Percentiles rank a stretch among this genome's conserved stretches.
phyloP scores from a whole-genome alignment of 2,113 vertebrate genomes.

The Petrocephalus microphthalmus region DNA sequence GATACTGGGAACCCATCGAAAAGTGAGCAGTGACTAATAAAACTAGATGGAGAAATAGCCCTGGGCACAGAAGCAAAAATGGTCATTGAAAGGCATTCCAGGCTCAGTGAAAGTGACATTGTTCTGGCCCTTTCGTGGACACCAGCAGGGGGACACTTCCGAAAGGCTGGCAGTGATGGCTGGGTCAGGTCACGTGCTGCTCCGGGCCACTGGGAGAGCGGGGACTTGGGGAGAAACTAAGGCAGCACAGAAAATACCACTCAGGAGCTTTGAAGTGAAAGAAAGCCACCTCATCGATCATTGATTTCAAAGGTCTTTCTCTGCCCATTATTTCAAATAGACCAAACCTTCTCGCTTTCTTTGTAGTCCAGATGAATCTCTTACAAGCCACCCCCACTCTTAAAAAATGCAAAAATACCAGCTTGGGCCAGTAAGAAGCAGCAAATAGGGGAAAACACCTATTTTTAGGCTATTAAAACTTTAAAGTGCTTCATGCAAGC shows the following conservation, averaged over 20 bases:
- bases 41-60: slow-evolving; percentile 67
- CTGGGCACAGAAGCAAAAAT: slow-evolving; percentile 59
- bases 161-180: slow-evolving; percentile 52
- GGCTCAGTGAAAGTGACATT: slow-evolving; percentile 72
- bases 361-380: slow-evolving; percentile 48
- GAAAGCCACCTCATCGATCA: slow-evolving; percentile 75
- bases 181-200: slow-evolving; percentile 65
- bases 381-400: slow-evolving; percentile 35
- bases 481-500: not conserved
- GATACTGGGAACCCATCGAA: slow-evolving; percentile 51
- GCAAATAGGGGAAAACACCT: not conserved
- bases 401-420: slow-evolving; percentile 27
- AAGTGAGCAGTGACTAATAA: slow-evolving; percentile 51
- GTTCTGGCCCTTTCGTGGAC: slow-evolving; percentile 64
- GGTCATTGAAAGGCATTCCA: slow-evolving; percentile 54
- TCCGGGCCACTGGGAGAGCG: slow-evolving; percentile 37
- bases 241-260: slow-evolving; percentile 42
- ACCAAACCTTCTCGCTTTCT: slow-evolving; percentile 41
- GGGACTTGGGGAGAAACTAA: slow-evolving; percentile 43
- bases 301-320: slow-evolving; percentile 55
- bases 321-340: slow-evolving; percentile 42
- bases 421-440: slow-evolving; percentile 19
- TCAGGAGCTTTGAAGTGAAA: slow-evolving; percentile 63
- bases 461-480: not conserved
- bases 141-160: slow-evolving; percentile 67